A percentile compares a stretch with the other conserved stretches of the same genome.
Conservation (phyloP, 2,113 vertebrate genomes). For the Pardalotus punctatus region DNA sequence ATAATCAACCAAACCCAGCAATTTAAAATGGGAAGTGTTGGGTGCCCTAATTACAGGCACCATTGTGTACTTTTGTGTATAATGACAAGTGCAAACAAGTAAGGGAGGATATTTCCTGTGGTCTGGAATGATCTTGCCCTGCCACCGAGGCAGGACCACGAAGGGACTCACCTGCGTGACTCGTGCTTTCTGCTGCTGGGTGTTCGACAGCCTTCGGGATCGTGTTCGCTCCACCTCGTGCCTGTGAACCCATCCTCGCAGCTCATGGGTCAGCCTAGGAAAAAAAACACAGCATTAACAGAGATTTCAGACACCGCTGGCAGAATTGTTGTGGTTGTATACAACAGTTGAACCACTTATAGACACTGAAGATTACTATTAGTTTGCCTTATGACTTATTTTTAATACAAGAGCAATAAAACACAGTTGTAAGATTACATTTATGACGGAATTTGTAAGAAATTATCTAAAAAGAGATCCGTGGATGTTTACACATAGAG, state of each 20-base stretch:
- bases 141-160: not conserved
- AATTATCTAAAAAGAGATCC: not conserved
- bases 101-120: not conserved
- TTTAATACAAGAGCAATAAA: not conserved
- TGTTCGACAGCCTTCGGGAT: slow-evolving; percentile 18
- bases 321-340: not conserved
- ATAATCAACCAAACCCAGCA: not conserved
- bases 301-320: not conserved
- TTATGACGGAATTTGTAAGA: not conserved
- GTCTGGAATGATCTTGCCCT: not conserved
- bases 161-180: not conserved
- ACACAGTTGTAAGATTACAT: not conserved
- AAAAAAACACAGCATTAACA: not conserved
- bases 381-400: not conserved
- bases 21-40: not conserved
- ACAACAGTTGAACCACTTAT: not conserved
- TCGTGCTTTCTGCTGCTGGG: slow-evolving; percentile 9
- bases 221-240: slow-evolving; percentile 50
- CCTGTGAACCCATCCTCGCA: slow-evolving; percentile 59
- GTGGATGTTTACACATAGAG: not conserved
- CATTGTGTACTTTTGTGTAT: not conserved
- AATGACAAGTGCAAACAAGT: not conserved
- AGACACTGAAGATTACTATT: not conserved
- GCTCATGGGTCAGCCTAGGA: slow-evolving; percentile 40
- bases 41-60: not conserved